Conservation (phyloP, 2,888 invertebrate genomes). For the Drosophila dives region DNA sequence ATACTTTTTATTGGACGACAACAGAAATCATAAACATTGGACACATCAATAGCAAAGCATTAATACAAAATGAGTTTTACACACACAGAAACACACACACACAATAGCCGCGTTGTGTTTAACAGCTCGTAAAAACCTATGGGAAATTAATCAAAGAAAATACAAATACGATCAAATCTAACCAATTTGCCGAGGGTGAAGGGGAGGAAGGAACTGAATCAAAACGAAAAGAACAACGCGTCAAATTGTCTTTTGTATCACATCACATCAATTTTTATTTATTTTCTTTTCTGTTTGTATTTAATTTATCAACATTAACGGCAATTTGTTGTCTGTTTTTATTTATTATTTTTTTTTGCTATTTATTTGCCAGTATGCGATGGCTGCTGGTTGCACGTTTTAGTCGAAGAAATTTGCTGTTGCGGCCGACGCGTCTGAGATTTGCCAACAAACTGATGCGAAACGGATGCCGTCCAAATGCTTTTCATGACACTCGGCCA, state of each 20-base stretch:
- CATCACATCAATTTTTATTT: constrained; percentile 59
- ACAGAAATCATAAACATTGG: constrained; percentile 54
- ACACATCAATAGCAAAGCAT: constrained; percentile 58
- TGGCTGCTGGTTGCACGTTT: constrained; percentile 35
- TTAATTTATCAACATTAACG: constrained; percentile 49
- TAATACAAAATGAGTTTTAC: constrained; percentile 43
- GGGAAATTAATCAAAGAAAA: constrained; percentile 21
- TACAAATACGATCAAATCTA: constrained; percentile 19
- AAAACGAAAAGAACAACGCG: constrained; percentile 68
- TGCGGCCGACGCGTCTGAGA: constrained; percentile 78
- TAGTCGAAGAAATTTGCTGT: constrained; percentile 8
- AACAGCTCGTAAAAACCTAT: constrained; percentile 57
- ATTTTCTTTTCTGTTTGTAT: constrained; percentile 18
- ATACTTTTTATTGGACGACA: constrained; percentile 36
- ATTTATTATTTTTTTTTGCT: constrained; percentile 8
- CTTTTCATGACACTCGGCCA: constrained; percentile 69
- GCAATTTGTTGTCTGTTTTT: constrained; percentile 17
- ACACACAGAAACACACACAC: not conserved
- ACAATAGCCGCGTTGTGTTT: constrained; percentile 29
- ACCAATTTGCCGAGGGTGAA: constrained; percentile 24
- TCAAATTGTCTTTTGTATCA: constrained; percentile 63
- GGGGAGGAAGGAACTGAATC: constrained; percentile 53
- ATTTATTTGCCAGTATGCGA: not conserved
- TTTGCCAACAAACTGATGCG: constrained; percentile 82
- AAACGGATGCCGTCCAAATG: constrained; percentile 75